A percentile compares a stretch with the other conserved stretches of the same genome.
Evolutionary conservation across 2,113 vertebrate genomes (phyloP).

Genomic region (Petaurus breviceps): DNA sequence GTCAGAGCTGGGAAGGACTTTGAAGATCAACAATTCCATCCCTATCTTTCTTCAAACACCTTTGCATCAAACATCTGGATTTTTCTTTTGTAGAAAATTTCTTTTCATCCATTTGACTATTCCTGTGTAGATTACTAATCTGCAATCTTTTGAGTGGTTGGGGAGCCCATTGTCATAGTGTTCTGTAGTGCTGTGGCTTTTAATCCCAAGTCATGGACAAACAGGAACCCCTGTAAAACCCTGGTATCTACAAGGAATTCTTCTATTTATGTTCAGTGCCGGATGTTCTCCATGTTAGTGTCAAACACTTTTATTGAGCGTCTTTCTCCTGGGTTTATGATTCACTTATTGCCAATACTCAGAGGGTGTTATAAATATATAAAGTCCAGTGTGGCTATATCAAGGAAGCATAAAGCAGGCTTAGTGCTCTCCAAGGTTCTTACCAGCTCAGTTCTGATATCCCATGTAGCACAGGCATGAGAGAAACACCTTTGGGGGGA

Average conservation of each 20-base stretch:
- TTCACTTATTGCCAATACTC: background rate
- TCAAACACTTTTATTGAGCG: background rate
- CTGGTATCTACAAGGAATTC: background rate
- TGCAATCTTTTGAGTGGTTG: background rate
- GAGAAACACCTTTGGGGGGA: background rate
- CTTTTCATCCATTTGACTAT: too few species aligned
- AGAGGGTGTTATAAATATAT: background rate
- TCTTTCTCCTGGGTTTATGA: background rate
- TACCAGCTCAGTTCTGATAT: background rate
- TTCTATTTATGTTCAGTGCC: background rate
- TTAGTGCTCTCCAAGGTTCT: background rate
- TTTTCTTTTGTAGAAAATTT: too few species aligned
- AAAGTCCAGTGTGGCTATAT: background rate
- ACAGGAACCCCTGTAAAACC: background rate
- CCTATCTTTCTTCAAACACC: background rate
- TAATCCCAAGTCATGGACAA: background rate
- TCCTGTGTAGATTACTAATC: background rate
- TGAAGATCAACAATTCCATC: background rate
- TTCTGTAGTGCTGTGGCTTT: background rate
- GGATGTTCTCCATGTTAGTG: background rate
- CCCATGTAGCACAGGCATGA: background rate
- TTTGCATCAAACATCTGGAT: too few species aligned
- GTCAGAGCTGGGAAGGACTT: background rate
- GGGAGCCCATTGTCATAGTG: background rate
- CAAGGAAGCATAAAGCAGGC: background rate